Evolutionary conservation across 2,797 vertebrate genomes (phyloP).

Genomic region (Myotis pilosus): DNA sequence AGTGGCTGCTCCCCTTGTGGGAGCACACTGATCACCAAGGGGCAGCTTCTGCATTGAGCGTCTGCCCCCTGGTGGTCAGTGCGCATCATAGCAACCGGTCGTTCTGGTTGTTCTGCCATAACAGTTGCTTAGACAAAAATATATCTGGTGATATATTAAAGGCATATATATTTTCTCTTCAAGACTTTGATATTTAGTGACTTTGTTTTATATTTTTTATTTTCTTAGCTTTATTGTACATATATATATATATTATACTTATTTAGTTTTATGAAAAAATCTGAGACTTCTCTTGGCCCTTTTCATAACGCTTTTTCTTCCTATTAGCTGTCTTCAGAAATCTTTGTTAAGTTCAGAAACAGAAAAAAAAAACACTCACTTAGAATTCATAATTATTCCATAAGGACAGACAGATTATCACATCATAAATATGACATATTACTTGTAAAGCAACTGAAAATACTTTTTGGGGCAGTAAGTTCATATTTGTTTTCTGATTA

Average conservation of each 20-base stretch:
- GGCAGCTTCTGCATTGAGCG: too few relatives aligned
- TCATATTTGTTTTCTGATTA: constrained; percentile 47
- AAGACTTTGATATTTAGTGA: neutral
- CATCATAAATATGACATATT: constrained; percentile 53
- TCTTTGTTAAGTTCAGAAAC: constrained; percentile 58
- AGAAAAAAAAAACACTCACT: constrained; percentile 47
- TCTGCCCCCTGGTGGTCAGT: too few relatives aligned
- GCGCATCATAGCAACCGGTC: too few relatives aligned
- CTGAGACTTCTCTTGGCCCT: neutral
- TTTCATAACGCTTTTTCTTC: neutral
- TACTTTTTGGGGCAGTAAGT: constrained; percentile 3
- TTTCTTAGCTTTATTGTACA: neutral
- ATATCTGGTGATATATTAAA: neutral
- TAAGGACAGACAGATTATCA: constrained; percentile 65
- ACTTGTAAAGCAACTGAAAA: constrained; percentile 38
- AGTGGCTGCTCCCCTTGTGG: too few relatives aligned
- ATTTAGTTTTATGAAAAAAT: constrained; percentile 11
- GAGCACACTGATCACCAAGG: too few relatives aligned
- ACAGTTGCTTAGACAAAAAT: neutral
- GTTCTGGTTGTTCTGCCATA: too few relatives aligned
- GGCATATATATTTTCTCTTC: neutral
- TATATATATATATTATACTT: neutral
- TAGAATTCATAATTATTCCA: constrained; percentile 69
- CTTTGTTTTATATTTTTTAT: constrained; percentile 10
- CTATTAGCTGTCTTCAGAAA: constrained; percentile 16